Percentiles rank a stretch among this genome's conserved stretches.
phyloP scores from a whole-genome alignment of 2,797 vertebrate genomes.

The Rhinichthys osculus region DNA sequence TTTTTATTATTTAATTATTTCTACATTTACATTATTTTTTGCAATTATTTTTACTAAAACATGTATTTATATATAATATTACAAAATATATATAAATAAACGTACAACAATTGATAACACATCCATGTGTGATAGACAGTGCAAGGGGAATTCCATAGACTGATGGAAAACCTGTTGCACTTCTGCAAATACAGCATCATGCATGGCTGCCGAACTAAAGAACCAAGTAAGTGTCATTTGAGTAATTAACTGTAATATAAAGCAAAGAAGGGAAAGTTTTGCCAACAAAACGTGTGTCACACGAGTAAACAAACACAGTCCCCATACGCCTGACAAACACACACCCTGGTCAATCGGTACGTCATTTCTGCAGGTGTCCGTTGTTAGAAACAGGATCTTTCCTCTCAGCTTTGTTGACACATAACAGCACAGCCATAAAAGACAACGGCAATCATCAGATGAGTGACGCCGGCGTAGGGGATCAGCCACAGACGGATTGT shows the following conservation, averaged over 20 bases:
- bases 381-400: slow-evolving; percentile 61
- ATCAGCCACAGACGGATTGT: slow-evolving; percentile 22
- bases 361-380: slow-evolving; percentile 72
- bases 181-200: slow-evolving; percentile 14
- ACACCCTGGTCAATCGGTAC: slow-evolving; percentile 68
- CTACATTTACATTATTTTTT: too few relatives aligned
- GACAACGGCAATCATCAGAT: slow-evolving; percentile 42
- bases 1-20: neutral
- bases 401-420: slow-evolving; percentile 59
- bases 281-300: slow-evolving; percentile 20
- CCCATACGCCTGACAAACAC: slow-evolving; percentile 29
- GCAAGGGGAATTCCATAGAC: slow-evolving; percentile 9
- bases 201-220: neutral
- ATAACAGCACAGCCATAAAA: slow-evolving; percentile 50
- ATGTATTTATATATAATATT: neutral
- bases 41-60: neutral
- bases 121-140: neutral
- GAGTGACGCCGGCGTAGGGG: slow-evolving; percentile 35
- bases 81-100: neutral
- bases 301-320: slow-evolving; percentile 51
- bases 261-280: slow-evolving; percentile 39
- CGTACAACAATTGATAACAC: neutral
- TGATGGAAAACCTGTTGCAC: slow-evolving; percentile 27
- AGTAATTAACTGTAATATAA: slow-evolving; percentile 39
- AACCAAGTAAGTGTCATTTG: slow-evolving; percentile 1